phyloP scores from a whole-genome alignment of 1,140 invertebrate species.

The Reticulitermes speratus region DNA sequence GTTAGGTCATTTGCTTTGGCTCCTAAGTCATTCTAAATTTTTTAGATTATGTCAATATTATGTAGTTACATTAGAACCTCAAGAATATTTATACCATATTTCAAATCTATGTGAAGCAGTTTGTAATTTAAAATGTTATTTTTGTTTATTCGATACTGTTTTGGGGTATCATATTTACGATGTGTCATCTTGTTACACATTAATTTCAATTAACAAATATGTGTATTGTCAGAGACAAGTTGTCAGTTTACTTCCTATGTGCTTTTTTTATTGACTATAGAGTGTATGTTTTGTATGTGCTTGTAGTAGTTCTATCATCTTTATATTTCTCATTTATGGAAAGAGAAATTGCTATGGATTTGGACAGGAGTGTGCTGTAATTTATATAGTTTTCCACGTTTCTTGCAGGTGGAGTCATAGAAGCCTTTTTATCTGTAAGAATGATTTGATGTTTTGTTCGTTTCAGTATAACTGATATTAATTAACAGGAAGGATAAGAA shows the following conservation, averaged over 20 bases:
- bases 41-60: background rate
- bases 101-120: background rate
- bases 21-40: background rate
- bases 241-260: background rate
- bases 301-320: background rate
- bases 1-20: background rate
- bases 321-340: constrained; percentile 1
- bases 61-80: background rate
- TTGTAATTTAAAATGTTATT: constrained; percentile 12
- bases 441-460: background rate
- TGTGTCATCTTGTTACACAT: background rate
- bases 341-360: background rate
- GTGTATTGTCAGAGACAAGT: background rate
- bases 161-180: background rate
- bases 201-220: constrained; percentile 7
- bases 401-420: background rate
- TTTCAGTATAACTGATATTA: background rate
- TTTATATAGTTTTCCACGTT: background rate
- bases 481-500: background rate
- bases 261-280: background rate
- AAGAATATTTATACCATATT: constrained; percentile 12
- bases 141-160: background rate
- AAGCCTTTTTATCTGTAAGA: background rate
- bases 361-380: background rate
- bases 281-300: background rate